Conservation (phyloP, 2,888 invertebrate genomes). For the Cephus sareptanus region DNA sequence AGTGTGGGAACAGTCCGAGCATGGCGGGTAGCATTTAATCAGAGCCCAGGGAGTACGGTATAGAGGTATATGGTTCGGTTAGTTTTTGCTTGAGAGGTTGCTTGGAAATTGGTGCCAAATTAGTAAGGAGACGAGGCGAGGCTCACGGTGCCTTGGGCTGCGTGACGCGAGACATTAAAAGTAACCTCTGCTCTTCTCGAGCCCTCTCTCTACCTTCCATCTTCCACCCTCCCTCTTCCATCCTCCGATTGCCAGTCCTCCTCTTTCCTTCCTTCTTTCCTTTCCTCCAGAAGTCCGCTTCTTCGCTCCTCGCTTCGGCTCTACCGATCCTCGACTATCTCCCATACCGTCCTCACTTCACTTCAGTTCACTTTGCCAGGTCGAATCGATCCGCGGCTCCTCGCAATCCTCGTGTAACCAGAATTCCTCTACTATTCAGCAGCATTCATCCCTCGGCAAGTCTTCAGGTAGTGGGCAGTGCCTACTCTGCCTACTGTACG, state of each 20-base stretch:
- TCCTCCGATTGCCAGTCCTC: conserved; percentile 14
- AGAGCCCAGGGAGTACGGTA: conserved; percentile 49
- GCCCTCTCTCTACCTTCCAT: conserved; percentile 28
- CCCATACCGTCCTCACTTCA: background rate
- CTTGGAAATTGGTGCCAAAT: conserved; percentile 67
- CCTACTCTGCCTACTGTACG: conserved; percentile 6
- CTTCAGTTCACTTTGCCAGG: background rate
- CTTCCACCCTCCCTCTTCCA: conserved; percentile 26
- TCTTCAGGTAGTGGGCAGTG: background rate
- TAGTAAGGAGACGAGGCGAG: conserved; percentile 64
- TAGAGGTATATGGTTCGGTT: conserved; percentile 63
- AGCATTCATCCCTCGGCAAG: background rate
- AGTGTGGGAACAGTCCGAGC: conserved; percentile 44
- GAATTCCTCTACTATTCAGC: background rate
- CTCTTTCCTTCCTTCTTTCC: conserved; percentile 7
- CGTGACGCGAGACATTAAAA: conserved; percentile 67
- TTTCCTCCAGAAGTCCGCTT: conserved; percentile 16
- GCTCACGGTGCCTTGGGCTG: conserved; percentile 51
- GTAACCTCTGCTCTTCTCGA: conserved; percentile 60
- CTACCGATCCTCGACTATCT: background rate
- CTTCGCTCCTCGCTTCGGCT: conserved; percentile 6
- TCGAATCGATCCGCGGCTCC: background rate
- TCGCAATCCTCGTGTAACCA: background rate
- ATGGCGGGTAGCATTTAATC: conserved; percentile 65
- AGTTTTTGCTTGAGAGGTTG: conserved; percentile 65